Base-by-base conservation (phyloP, 2,888 invertebrate genomes). In the Disparrhopalites patrizii region DNA sequence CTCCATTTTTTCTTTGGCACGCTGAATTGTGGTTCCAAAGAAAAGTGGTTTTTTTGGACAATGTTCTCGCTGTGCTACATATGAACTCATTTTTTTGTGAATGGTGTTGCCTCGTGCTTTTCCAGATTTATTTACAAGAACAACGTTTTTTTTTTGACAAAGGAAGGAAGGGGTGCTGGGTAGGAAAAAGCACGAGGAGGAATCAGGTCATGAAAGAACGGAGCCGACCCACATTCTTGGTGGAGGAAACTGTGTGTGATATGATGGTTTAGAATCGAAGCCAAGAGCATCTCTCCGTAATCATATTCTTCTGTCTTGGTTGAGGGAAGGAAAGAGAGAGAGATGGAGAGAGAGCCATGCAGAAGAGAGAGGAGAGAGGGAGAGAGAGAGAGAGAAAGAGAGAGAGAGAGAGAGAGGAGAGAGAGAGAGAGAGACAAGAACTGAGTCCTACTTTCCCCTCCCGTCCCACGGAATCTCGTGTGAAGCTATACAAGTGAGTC, bases 171-270 rank as follows among this genome's bases (percentile, higher is more conserved):
- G n/a, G n/a, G n/a, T n/a, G n/a, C n/a, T n/a, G n/a, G n/a, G n/a
- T n/a, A n/a, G n/a, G n/a, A n/a, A n/a, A 7, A 47, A 7, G 47
- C 15, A n/a, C 18, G 15, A 27, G 40, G 27, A 40, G 25, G 33
- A 61, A 61, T 50, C 28, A 33, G 60, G 60, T 61, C 60, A 61
- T 8, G 13, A 47, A 47, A 47, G 15, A 23, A 10, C 23, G 5
- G 13, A 18, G 43, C 5, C 51, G 60, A 61, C 60, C 60, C 60
- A 61, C 31, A 61, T 61, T 13, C 27, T 18, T 58, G 58, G 47
- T 25, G 10, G 40, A n/a, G n/a, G n/a, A n/a, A n/a, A n/a, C n/a
- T n/a, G n/a, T n/a, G n/a, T n/a, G n/a, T n/a, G n/a, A n/a, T 27
- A 50, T 31, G 23, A 55, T 15, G 28, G 33, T 23, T 50, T 20